Evolutionary conservation across 2,888 invertebrate species (phyloP), one percentile per base, ranked within the genome.

Genomic region (Synergus japonicus): DNA sequence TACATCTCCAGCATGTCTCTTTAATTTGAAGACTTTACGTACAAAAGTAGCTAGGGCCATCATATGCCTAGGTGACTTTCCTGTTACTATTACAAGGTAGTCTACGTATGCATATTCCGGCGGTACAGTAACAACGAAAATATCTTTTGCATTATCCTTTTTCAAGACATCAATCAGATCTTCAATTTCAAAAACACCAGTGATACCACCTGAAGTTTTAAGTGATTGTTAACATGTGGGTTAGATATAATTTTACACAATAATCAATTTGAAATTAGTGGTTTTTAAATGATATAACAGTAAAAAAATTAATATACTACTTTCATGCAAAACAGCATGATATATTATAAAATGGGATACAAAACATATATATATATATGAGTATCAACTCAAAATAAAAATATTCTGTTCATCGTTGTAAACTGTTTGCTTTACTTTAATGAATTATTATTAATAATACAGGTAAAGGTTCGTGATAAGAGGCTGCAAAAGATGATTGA

Each of bases 121-220:
- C 0, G 98, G 96, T 0, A 98, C 95, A 65, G 94, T 91, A 49
- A 96, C 96, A 1, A 97, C 97, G 93, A 97, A 97, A 84, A 98
- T 94, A 89, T 98, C 95, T 88, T 93, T 93, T 0, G 95, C 96
- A 89, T 96, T 97, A 91, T 98, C 97, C 88, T 94, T 94, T 84
- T 94, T 93, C 44, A 99, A 92, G 41, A 97, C 92, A 22, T 95
- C 94, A 0, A 98, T 95, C 73, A 98, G 92, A 84, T 98, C 97
- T 89, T 97, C 96, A 66, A 98, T 94, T 87, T 98, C 98, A 93
- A 95, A 98, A 0, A 98, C 98, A 46, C 98, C 98, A 84, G 92
- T 94, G 81, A 93, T 88, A 15, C 98, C 98, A 90, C 96, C 98
- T 98, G 64, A 58, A 79, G 80, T 63, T 66, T 37, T 69, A 44